Evolutionary conservation across 2,888 invertebrate genomes (phyloP).

Genomic region (Philaethria dido): DNA sequence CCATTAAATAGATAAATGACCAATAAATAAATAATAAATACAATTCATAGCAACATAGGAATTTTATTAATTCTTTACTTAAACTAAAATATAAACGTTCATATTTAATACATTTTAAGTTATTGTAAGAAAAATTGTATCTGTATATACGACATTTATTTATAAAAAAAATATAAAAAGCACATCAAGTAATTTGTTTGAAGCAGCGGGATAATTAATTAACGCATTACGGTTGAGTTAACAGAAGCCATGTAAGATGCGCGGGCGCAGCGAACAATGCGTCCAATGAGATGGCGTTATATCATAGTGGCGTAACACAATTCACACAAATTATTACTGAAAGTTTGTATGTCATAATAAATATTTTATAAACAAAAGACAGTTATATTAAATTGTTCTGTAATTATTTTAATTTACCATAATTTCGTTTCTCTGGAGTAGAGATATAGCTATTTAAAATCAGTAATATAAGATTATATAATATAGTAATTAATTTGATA

Average conservation of each 20-base stretch:
- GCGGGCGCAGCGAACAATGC: slow-evolving; percentile 50
- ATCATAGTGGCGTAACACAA: slow-evolving; percentile 59
- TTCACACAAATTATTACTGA: slow-evolving; percentile 30
- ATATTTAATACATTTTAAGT: too few relatives aligned
- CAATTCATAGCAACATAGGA: too few relatives aligned
- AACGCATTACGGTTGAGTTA: slow-evolving; percentile 52
- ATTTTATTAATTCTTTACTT: neutral
- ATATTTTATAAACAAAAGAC: slow-evolving; percentile 26
- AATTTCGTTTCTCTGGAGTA: slow-evolving; percentile 7
- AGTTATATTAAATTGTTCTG: slow-evolving; percentile 13
- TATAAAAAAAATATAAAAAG: neutral
- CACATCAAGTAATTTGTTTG: slow-evolving; percentile 50
- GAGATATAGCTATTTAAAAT: neutral
- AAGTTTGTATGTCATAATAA: slow-evolving; percentile 24
- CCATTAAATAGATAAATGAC: too few relatives aligned
- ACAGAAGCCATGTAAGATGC: slow-evolving; percentile 46
- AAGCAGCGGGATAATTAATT: slow-evolving; percentile 62
- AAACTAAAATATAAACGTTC: neutral
- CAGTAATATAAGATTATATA: neutral
- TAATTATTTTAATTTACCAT: slow-evolving; percentile 16
- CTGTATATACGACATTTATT: too few relatives aligned
- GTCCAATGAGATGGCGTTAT: slow-evolving; percentile 50
- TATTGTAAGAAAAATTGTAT: too few relatives aligned
- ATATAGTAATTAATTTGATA: neutral
- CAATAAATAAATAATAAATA: too few relatives aligned